Evolutionary conservation across 1,140 invertebrate genomes (phyloP).

Genomic region (Hestina assimilis): DNA sequence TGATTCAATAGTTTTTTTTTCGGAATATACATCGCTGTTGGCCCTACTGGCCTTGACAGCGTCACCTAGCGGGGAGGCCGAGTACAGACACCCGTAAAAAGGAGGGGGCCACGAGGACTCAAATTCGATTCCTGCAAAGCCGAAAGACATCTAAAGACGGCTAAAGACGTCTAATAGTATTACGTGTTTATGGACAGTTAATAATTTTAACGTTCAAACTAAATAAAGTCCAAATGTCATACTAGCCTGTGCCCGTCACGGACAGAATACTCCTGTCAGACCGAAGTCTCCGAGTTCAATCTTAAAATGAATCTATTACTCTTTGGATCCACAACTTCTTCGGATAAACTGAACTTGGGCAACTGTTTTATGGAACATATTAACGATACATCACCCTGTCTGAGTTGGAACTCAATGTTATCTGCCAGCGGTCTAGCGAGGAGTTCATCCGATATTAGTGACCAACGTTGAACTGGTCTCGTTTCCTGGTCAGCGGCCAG

Average conservation of each 20-base stretch:
- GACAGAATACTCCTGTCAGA: constrained; percentile 82
- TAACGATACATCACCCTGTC: constrained; percentile 95
- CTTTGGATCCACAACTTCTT: constrained; percentile 97
- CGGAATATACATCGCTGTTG: too few species aligned
- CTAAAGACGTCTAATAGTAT: too few species aligned
- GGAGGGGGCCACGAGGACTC: too few species aligned
- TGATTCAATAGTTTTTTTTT: too few species aligned
- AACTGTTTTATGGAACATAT: constrained; percentile 91
- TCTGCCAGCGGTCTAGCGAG: constrained; percentile 90
- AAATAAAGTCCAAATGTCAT: constrained; percentile 56
- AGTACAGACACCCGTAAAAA: too few species aligned
- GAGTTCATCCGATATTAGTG: constrained; percentile 93
- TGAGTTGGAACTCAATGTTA: constrained; percentile 92
- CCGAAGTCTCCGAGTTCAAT: constrained; percentile 97
- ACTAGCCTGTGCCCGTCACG: constrained; percentile 54
- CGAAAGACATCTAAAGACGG: too few species aligned
- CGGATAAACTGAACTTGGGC: constrained; percentile 95
- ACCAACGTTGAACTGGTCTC: constrained; percentile 91
- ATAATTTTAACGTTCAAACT: constrained; percentile 12
- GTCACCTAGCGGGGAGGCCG: too few species aligned
- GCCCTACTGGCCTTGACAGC: too few species aligned
- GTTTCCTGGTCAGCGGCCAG: constrained; percentile 89
- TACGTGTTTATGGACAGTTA: too few species aligned
- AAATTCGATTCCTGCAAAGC: too few species aligned
- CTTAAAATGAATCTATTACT: constrained; percentile 96